Base-by-base conservation (phyloP, 1,140 invertebrate species). In the Zelostemma sp. region DNA sequence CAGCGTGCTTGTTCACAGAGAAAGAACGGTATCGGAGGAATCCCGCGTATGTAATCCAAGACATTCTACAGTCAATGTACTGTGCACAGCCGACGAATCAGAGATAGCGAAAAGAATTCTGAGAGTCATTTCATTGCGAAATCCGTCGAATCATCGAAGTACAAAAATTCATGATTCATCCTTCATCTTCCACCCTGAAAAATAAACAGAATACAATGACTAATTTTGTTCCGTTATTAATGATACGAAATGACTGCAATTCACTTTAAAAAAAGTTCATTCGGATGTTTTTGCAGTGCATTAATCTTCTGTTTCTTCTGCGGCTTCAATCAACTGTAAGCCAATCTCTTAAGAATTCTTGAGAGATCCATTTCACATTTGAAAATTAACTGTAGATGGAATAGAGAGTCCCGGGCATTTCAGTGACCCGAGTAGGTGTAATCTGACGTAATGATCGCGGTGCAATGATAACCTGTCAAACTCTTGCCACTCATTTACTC, bases 381-480 rank as follows among this genome's bases (percentile, higher is more conserved):
- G 14, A 40, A 56, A 48, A 25, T 43, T 11, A 50, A 53, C 50
- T 17, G 33, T 38, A 40, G 28, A n/a, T n/a, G n/a, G n/a, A n/a
- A 14, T 43, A 31, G 15, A 8, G 45, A 66, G 43, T 66, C 40
- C 11, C 55, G n/a, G 16, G 50, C 50, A 49, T 46, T 38, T 50
- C 50, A 18, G 17, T 33, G 16, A 41, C 40, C n/a, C 28, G 19
- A 16, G 47, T 49, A 28, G 21, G 21, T 49, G 12, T 33, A 21
- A 45, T 38, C n/a, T 58, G 62, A 49, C 35, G 56, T 48, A 60
- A 51, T 60, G 51, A 67, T 60, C 60, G 50, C 48, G 51, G 47
- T 12, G 16, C 40, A 55, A 55, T 56, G 46, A 65, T 53, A 53
- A 43, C 31, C 64, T 67, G 49, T 67, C 64, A 66, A 58, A 67